A percentile compares a stretch with the other conserved stretches of the same genome.
Evolutionary conservation across 2,888 invertebrate species (phyloP).

Genomic region (Cephus sareptanus): DNA sequence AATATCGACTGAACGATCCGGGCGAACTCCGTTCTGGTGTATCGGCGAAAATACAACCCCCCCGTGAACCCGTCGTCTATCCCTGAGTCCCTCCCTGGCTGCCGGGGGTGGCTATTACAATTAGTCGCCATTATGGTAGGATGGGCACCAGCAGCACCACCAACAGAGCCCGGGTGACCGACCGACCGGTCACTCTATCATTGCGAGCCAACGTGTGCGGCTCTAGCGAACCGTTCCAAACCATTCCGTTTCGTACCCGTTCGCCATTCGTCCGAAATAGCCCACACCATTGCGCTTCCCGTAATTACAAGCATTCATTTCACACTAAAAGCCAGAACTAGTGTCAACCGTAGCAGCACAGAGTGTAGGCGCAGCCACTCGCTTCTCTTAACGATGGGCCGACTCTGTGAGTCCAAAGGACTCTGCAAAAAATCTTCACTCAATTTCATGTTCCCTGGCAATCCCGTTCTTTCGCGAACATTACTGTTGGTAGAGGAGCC

Average conservation of each 20-base stretch:
- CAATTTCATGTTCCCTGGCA: too few species aligned
- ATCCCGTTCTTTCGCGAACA: too few species aligned
- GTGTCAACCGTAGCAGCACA: neutral
- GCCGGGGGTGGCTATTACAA: slow-evolving; percentile 52
- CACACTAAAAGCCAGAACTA: slow-evolving; percentile 61
- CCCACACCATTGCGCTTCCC: slow-evolving; percentile 44
- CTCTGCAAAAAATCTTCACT: too few species aligned
- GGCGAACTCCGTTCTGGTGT: slow-evolving; percentile 4
- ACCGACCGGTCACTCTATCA: slow-evolving; percentile 53
- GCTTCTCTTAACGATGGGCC: neutral
- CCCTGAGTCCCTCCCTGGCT: neutral
- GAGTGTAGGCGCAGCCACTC: neutral
- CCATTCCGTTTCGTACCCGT: slow-evolving; percentile 26
- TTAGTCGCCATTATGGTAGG: slow-evolving; percentile 55
- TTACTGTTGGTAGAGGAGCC: too few species aligned
- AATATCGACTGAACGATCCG: neutral
- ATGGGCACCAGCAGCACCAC: slow-evolving; percentile 34
- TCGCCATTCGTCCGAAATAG: slow-evolving; percentile 37
- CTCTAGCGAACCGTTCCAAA: slow-evolving; percentile 45
- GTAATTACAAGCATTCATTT: slow-evolving; percentile 66
- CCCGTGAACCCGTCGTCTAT: neutral
- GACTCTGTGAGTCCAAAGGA: too few species aligned
- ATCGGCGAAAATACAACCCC: slow-evolving; percentile 17
- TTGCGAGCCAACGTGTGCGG: slow-evolving; percentile 47
- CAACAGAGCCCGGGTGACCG: slow-evolving; percentile 38